Base-by-base conservation (phyloP, 2,888 invertebrate species). In the Phorcus lineatus region DNA sequence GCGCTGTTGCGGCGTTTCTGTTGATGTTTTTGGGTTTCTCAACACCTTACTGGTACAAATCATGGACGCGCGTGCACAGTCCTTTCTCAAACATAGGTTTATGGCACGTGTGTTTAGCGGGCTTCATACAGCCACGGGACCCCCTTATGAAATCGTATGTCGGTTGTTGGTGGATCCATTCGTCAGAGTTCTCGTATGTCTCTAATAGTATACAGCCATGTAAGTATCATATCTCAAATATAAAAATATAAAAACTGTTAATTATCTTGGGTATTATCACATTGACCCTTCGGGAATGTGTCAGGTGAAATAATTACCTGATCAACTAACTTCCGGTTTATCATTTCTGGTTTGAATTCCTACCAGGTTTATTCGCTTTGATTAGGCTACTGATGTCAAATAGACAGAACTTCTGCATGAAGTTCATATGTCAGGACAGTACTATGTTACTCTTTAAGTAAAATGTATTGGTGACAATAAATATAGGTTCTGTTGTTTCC, bases 121-220 rank as follows among this genome's bases (percentile, higher is more conserved):
- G 91, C 9, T 91, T 86, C 82, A 87, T 90, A 24, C 90, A 89
- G 75, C 91, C 91, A 1, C 66, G 80, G 17, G 91, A 91, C 52
- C 90, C 90, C 0, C 82, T 80, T 1, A 82, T 91, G 84, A 88
- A 89, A 57, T 87, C 89, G 6, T 91, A 90, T 75, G 91, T 91
- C 0, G 91, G 91, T 0, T 91, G 91, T 81, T 91, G 91, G 91
- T 91, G 91, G 91, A 91, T 91, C 22, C 90, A 90, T 74, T 90
- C 91, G 0, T 82, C 89, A 0, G 88, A 89, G 80, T 91, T 90
- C 78, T 83, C 83, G 9, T 87, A 87, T 54, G 88, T 90, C 7
- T 79, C 79, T 17, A 79, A 85, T 40, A 78, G 84, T 22, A 86
- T 91, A n/a, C 88, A 89, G 89, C 91, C 91, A 57, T 86, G 91